Evolutionary conservation across 1,140 invertebrate species (phyloP), one percentile per base, ranked within the genome.

Genomic region (Episyrphus balteatus): DNA sequence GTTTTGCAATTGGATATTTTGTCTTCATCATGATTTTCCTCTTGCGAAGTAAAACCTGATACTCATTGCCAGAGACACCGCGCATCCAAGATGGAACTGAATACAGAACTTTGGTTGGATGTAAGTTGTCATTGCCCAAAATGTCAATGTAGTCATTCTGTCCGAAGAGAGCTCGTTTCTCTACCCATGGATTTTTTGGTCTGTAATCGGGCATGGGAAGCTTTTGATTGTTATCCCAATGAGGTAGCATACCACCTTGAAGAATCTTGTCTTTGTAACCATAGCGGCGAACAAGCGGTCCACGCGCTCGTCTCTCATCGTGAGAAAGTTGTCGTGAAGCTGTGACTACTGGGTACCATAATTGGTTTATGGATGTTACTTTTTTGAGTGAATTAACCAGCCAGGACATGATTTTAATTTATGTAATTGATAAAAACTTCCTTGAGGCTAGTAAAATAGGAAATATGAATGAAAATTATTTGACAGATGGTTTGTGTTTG

Each of bases 131-230:
- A 62, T 83, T 79, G 2, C 92, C 92, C 26, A 96, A 72, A 44
- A 96, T 94, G 70, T 96, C 92, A 46, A 97, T 95, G 59, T 95
- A 96, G 71, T 97, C 92, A 74, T 97, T 97, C 65, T 96, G 92
- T 2, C 92, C 92, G 74, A 90, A 93, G 1, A 92, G 59, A 10
- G 90, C 89, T 62, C 77, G 76, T 54, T 81, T 82, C 54, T 81
- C 72, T 10, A 62, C 58, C 92, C 92, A 97, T 1, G 58, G 48
- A 70, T 92, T 76, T 54, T 72, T 77, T 1, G 86, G 85, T 49
- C 75, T 73, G 52, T 66, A 66, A 31, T 76, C 63, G 3, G 83
- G 83, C 57, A 88, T 77, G 12, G 79, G 75, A n/a, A 81, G 55
- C 53, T 62, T 66, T 19, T 62, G 60, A 18, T 70, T 69, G 38